These are phyloP conservation scores for Tribolium freemani DNA, from an alignment of 2,888 invertebrate genomes.

Conservation along the genomic window DNA sequence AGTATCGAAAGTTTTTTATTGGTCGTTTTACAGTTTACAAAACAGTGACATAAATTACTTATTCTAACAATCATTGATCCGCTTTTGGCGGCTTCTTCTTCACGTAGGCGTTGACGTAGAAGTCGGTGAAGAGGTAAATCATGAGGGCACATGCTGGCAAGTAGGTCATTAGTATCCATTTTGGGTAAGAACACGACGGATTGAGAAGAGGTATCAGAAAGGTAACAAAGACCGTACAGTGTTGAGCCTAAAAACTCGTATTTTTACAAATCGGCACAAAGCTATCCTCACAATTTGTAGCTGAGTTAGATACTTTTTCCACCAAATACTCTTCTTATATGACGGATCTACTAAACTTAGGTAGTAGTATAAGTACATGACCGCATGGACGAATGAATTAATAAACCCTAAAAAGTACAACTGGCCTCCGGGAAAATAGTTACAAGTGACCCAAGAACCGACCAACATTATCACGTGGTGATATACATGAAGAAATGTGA, in stretches of 20 bases:
- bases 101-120: constrained; percentile 75
- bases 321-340: constrained; percentile 79
- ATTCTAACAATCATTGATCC: neutral
- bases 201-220: constrained; percentile 66
- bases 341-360: constrained; percentile 78
- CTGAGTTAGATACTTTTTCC: constrained; percentile 86
- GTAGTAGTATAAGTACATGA: constrained; percentile 88
- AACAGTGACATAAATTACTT: neutral
- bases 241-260: constrained; percentile 56
- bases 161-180: constrained; percentile 70
- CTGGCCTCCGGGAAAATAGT: constrained; percentile 77
- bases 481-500: constrained; percentile 85
- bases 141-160: constrained; percentile 76
- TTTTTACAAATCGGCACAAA: constrained; percentile 1
- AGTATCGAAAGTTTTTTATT: too few relatives aligned
- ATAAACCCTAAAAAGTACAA: constrained; percentile 73
- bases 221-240: constrained; percentile 73
- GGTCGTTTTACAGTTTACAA: too few relatives aligned
- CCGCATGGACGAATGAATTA: constrained; percentile 79
- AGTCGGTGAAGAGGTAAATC: constrained; percentile 74
- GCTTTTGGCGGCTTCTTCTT: neutral
- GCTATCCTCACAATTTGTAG: constrained; percentile 76
- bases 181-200: constrained; percentile 72
- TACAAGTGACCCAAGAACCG: constrained; percentile 73
- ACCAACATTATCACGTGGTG: constrained; percentile 85